These are phyloP conservation scores for Drosophila birchii DNA, from an alignment of 2,888 invertebrate species.

Conservation along the genomic window DNA sequence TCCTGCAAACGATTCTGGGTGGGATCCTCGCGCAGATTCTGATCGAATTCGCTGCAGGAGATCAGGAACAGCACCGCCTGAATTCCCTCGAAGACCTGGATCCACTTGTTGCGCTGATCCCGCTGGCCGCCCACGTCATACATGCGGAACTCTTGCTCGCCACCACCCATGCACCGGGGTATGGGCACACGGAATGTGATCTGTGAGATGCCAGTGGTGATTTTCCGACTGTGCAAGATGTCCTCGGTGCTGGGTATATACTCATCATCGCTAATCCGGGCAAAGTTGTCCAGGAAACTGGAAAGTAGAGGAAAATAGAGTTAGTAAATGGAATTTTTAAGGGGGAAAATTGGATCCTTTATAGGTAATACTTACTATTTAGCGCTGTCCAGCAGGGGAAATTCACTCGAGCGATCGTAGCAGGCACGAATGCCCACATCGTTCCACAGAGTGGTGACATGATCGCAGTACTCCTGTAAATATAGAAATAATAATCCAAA, in stretches of 20 bases:
- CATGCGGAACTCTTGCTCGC: slow-evolving; percentile 91
- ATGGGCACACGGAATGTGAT: slow-evolving; percentile 90
- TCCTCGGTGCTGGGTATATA: slow-evolving; percentile 91
- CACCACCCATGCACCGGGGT: slow-evolving; percentile 89
- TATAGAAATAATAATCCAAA: slow-evolving; percentile 8
- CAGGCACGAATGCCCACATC: slow-evolving; percentile 90
- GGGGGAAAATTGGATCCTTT: background rate
- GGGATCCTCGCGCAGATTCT: slow-evolving; percentile 89
- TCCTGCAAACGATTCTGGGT: slow-evolving; percentile 90
- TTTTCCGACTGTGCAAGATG: slow-evolving; percentile 90
- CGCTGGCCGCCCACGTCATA: slow-evolving; percentile 94
- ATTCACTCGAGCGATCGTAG: slow-evolving; percentile 90
- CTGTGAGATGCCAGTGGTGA: slow-evolving; percentile 90
- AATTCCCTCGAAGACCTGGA: slow-evolving; percentile 93
- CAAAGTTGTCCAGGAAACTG: slow-evolving; percentile 91
- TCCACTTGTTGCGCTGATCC: slow-evolving; percentile 93
- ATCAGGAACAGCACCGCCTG: slow-evolving; percentile 92
- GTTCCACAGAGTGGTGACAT: slow-evolving; percentile 88
- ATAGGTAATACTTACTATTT: slow-evolving; percentile 89
- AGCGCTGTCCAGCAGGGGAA: slow-evolving; percentile 92
- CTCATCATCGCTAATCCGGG: slow-evolving; percentile 87
- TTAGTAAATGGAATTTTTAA: background rate
- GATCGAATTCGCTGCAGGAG: slow-evolving; percentile 92
- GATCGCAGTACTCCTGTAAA: slow-evolving; percentile 89
- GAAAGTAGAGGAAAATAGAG: slow-evolving; percentile 54